These are phyloP conservation scores for Ochropacha duplaris DNA, from an alignment of 2,888 invertebrate species.

Conservation along the genomic window DNA sequence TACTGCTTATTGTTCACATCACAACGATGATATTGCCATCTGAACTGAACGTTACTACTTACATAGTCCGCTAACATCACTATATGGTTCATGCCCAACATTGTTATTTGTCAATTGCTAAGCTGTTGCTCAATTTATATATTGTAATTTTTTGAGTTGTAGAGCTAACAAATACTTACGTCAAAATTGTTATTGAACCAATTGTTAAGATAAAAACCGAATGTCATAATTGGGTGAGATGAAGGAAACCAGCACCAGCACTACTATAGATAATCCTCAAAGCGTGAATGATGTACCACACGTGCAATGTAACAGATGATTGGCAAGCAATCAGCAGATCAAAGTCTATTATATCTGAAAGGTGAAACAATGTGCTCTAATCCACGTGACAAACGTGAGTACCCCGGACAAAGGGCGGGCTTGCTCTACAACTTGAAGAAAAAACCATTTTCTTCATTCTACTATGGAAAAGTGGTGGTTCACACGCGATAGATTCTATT, in stretches of 20 bases:
- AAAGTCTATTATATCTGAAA: constrained; percentile 55
- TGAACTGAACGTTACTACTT: constrained; percentile 31
- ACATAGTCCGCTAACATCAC: not conserved
- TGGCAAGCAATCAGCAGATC: constrained; percentile 64
- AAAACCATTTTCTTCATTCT: constrained; percentile 71
- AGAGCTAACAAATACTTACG: not conserved
- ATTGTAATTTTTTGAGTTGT: not conserved
- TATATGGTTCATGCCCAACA: constrained; percentile 4
- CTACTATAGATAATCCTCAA: not conserved
- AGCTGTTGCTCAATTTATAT: not conserved
- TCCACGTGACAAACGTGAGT: constrained; percentile 71
- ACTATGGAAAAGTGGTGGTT: constrained; percentile 65
- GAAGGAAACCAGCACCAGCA: not conserved
- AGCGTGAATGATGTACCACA: constrained; percentile 27
- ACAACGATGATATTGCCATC: constrained; percentile 31
- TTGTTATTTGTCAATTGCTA: not conserved
- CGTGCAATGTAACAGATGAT: constrained; percentile 56
- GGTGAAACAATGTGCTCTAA: constrained; percentile 54
- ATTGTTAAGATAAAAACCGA: not conserved
- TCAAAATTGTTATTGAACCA: not conserved
- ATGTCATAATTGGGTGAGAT: not conserved
- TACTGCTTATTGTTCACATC: constrained; percentile 63
- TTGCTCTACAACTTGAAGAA: constrained; percentile 29
- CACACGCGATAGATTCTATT: constrained; percentile 78
- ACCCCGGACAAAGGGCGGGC: constrained; percentile 60